These are phyloP conservation scores for Drosophila meridionalis DNA, from an alignment of 2,888 invertebrate genomes.

Conservation along the genomic window DNA sequence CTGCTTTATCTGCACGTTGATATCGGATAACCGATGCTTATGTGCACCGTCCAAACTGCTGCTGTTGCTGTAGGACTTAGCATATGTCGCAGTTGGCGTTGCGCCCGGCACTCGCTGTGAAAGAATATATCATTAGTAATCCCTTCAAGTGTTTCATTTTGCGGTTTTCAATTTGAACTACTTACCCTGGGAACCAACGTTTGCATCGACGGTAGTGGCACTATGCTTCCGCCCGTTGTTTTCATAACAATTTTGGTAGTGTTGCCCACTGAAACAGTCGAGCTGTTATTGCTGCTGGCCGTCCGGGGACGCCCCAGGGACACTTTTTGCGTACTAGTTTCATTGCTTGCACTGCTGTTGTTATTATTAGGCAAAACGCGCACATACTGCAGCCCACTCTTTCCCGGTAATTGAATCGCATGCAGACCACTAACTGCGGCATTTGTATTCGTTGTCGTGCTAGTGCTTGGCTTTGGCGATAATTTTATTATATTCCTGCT, in stretches of 20 bases:
- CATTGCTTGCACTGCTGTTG: constrained; percentile 30
- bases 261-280: constrained; percentile 37
- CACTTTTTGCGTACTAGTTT: constrained; percentile 67
- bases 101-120: constrained; percentile 18
- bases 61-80: constrained; percentile 19
- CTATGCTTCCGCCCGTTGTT: constrained; percentile 73
- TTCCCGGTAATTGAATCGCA: constrained; percentile 82
- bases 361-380: constrained; percentile 86
- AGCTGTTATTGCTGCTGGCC: constrained; percentile 14
- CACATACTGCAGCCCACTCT: constrained; percentile 88
- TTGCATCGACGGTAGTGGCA: constrained; percentile 69
- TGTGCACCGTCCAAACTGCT: constrained; percentile 47
- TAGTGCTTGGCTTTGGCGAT: constrained; percentile 68
- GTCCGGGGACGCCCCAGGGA: constrained; percentile 69
- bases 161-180: not conserved
- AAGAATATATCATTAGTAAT: not conserved
- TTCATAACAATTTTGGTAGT: constrained; percentile 75
- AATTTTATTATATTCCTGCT: constrained; percentile 82
- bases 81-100: constrained; percentile 1
- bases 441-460: constrained; percentile 25
- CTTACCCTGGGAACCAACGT: constrained; percentile 65
- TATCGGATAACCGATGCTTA: constrained; percentile 79
- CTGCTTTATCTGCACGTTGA: constrained; percentile 78
- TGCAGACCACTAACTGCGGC: constrained; percentile 65
- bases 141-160: not conserved